Evolutionary conservation across 2,888 invertebrate genomes (phyloP).

Genomic region (Drosophila ustulata): DNA sequence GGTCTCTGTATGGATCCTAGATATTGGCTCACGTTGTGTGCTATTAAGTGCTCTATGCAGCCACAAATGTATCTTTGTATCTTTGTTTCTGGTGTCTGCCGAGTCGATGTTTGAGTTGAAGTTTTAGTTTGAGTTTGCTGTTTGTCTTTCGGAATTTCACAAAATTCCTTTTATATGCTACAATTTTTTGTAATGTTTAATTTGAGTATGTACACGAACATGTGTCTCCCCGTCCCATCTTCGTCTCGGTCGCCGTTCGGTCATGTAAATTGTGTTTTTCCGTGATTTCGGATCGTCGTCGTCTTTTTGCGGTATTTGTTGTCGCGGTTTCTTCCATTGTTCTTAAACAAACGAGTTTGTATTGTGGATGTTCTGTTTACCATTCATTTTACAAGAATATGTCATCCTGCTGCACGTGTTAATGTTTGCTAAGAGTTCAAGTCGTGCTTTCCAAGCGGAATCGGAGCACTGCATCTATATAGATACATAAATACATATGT

Average conservation of each 20-base stretch:
- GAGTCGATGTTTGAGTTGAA: constrained; percentile 46
- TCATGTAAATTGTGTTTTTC: constrained; percentile 55
- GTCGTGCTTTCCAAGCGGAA: constrained; percentile 6
- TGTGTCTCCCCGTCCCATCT: constrained; percentile 35
- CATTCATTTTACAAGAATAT: constrained; percentile 60
- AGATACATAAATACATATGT: neutral
- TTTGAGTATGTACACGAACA: constrained; percentile 60
- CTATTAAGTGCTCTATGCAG: constrained; percentile 51
- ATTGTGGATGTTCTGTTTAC: constrained; percentile 56
- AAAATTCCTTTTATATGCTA: constrained; percentile 70
- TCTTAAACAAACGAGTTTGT: constrained; percentile 59
- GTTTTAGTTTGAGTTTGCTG: constrained; percentile 38
- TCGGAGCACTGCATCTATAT: neutral
- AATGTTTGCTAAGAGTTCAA: constrained; percentile 43
- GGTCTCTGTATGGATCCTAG: constrained; percentile 51
- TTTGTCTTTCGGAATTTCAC: constrained; percentile 76
- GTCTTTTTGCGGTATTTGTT: constrained; percentile 73
- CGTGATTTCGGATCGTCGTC: constrained; percentile 37
- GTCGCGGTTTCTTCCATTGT: constrained; percentile 69
- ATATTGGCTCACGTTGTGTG: constrained; percentile 55
- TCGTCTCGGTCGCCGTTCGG: constrained; percentile 23
- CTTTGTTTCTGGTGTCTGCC: constrained; percentile 38
- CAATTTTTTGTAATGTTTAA: constrained; percentile 69
- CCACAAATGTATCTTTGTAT: constrained; percentile 35
- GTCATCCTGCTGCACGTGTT: constrained; percentile 57